Base-by-base conservation (phyloP, 2,888 invertebrate species). In the Pediacus dermestoides region DNA sequence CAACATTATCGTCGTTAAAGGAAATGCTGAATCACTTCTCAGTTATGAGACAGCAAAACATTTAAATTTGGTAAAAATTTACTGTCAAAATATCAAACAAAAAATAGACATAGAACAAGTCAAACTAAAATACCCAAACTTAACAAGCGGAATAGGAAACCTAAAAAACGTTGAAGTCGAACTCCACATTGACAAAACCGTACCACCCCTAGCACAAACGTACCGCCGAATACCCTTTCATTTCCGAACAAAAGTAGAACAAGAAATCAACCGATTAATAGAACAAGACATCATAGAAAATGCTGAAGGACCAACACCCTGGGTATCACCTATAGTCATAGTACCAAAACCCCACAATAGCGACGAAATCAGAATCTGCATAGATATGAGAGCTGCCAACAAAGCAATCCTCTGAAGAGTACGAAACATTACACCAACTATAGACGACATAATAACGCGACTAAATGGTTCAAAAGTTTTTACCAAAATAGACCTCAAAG, bases 121-220 rank as follows among this genome's bases (percentile, higher is more conserved):
- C 10, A 2, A 21, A 30, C 22, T 13, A 30, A 14, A 37, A 2
- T 37, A 22, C 30, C 37, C 37, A 13, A 3, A n/a, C 11, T n/a
- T 38, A 12, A 18, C 14, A 15, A 30, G 30, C 9, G 37, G 38
- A n/a, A 48, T 48, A 1, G 58, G 54, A 44, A 60, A 58, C 14
- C 30, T 42, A 15, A 42, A 35, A 21, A 27, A 33, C 9, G 7
- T 16, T n/a, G 31, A 37, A 25, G 21, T 48, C n/a, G 33, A 45
- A 33, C 14, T 48, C n/a, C 42, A 37, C 13, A 42, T 45, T 23
- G 40, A 48, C 9, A 18, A 36, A 21, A 35, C 11, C 4, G 34
- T 32, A n/a, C 3, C 13, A 13, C 43, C 45, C 23, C 22, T 39
- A 16, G 41, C 37, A 11, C 36, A 43, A 14, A 40, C 33, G 34